Base-by-base conservation (phyloP, 1,140 invertebrate genomes). In the Stegodyphus mimosarum region DNA sequence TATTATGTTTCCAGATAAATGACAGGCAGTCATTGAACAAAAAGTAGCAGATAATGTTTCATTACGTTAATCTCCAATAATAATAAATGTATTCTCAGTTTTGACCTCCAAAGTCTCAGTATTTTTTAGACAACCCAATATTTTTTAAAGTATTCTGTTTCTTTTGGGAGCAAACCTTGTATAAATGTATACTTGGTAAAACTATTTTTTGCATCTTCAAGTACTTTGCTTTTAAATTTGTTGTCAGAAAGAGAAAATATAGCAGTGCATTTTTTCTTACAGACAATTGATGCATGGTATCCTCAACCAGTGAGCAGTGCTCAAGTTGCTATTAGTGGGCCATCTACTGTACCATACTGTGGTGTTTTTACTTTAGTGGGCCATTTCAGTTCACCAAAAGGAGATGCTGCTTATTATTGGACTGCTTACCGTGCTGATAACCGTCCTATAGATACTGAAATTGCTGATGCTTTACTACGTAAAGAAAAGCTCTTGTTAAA, bases 311-410 rank as follows among this genome's bases (percentile, higher is more conserved):
- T 79, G 71, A 67, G 83, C 71, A 66, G 75, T 83, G 73, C 66
- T 13, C 69, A 87, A 77, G 11, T 86, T 55, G 77, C 77, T 15
- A 80, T 86, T 15, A 80, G 76, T 74, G 85, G 85, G 18, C 71
- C 85, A 18, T 49, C 51, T 33, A 87, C 87, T 53, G 63, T 87
- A 48, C 86, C 88, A 6, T 33, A 77, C n/a, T 88, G 88, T 86
- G 88, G 87, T 6, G 15, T 69, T 1, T 88, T 88, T 84, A 60
- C 87, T 7, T 75, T 88, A 18, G 72, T 87, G 11, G 87, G 86
- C 0, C 88, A 88, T 83, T 88, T 86, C 74, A 87, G 83, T 67
- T 88, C 88, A 7, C 86, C 87, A 13, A 83, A 79, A 49, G 88
- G 88, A 53, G 83, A 87, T 72, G 63, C 86, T 17, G n/a, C 60